phyloP scores from a whole-genome alignment of 2,113 vertebrate genomes.

The Vireo altiloquus region DNA sequence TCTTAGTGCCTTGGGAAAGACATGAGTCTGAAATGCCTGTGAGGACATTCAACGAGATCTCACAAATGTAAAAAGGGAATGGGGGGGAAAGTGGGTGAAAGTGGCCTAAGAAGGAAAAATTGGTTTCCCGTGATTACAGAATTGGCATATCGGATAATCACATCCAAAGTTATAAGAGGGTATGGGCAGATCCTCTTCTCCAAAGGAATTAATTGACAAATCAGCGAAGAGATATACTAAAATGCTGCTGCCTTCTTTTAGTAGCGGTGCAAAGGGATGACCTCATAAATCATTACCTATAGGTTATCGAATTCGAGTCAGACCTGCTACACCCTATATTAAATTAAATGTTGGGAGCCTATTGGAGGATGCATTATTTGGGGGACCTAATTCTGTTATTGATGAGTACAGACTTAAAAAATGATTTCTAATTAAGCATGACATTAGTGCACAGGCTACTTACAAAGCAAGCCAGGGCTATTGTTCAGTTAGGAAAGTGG shows the following conservation, averaged over 20 bases:
- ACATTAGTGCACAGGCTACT: slow-evolving; percentile 57
- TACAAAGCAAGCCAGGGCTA: slow-evolving; percentile 32
- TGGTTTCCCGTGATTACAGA: not conserved
- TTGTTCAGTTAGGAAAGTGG: slow-evolving; percentile 64
- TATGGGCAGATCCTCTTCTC: not conserved
- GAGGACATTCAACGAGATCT: slow-evolving; percentile 16
- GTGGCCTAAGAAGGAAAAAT: slow-evolving; percentile 20
- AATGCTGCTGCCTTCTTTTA: slow-evolving; percentile 51
- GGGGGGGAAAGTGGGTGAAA: not conserved
- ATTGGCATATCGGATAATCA: not conserved
- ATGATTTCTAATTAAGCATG: slow-evolving; percentile 68
- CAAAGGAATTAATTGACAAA: slow-evolving; percentile 62
- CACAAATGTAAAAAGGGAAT: not conserved
- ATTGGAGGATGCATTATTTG: slow-evolving; percentile 59
- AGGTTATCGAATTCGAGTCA: slow-evolving; percentile 61
- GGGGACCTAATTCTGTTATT: slow-evolving; percentile 66
- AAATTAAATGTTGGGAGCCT: slow-evolving; percentile 62
- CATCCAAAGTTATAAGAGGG: slow-evolving; percentile 4
- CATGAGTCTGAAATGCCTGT: not conserved
- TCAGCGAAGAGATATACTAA: slow-evolving; percentile 24
- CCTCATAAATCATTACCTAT: slow-evolving; percentile 73
- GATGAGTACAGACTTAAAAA: slow-evolving; percentile 51
- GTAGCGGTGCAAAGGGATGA: slow-evolving; percentile 60
- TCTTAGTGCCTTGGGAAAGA: slow-evolving; percentile 43
- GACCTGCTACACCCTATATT: slow-evolving; percentile 56